Evolutionary conservation across 2,888 invertebrate genomes (phyloP), one percentile per base, ranked within the genome.

Genomic region (Anticlea derivata): DNA sequence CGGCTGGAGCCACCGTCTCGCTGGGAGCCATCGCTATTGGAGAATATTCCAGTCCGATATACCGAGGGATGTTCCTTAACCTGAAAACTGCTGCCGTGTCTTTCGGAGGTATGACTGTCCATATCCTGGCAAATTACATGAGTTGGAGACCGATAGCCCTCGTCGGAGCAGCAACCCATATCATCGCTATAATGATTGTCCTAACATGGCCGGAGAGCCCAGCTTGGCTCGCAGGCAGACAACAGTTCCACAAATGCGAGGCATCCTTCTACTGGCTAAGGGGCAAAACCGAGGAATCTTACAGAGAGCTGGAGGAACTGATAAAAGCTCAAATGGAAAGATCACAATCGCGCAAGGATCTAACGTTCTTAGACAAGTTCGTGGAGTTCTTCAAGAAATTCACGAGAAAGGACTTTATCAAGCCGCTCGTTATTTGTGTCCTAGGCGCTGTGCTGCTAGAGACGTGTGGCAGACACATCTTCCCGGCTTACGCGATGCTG

Each of bases 151-250:
- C 63, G 1, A 59, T 75, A 0, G 74, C 78, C 0, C 12, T 74
- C 1, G 47, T 70, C 0, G 66, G 68, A 6, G 34, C 69, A 0
- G 37, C 68, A 0, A 73, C 75, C 0, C 46, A 65, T 11, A 10
- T 65, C 0, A 7, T 66, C 1, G 60, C 70, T 2, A 50, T 76
- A 1, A 38, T 65, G 1, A 75, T 73, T 2, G 75, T 92, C 3
- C 63, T 80, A 4, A 82, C 91, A 0, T 75, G 92, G 54, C 92
- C 91, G 0, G 94, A 94, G 72, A 91, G 93, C 6, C 93, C 93
- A 0, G 80, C 84, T n/a, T 94, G 93, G 93, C 65, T 94, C 27
- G 80, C 92, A 0, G 80, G 58, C 0, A 61, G 53, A 12, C 56
- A 57, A 17, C 39, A 58, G 23, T 52, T 38, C 12, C 30, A 53